Evolutionary conservation across 2,113 vertebrate species (phyloP).

Genomic region (Neodontobutis hainanensis): DNA sequence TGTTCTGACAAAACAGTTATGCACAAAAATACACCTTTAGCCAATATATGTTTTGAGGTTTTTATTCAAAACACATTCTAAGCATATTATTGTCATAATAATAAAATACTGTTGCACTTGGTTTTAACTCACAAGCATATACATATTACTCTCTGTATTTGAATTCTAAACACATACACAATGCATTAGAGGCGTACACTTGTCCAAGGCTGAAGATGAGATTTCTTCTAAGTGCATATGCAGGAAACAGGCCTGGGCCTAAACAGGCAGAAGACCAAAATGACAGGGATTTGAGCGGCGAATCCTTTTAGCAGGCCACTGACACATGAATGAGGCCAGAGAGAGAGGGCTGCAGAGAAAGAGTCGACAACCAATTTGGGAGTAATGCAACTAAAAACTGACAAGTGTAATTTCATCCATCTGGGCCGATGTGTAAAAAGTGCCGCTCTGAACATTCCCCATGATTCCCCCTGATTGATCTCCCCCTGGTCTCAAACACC

Average conservation of each 20-base stretch:
- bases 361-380: constrained; percentile 84
- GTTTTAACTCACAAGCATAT: no score
- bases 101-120: no score
- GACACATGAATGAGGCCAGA: constrained; percentile 79
- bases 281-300: constrained; percentile 78
- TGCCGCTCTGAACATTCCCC: constrained; percentile 82
- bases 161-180: constrained; percentile 33
- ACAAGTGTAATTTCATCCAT: constrained; percentile 88
- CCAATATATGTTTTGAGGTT: neutral
- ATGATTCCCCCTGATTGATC: constrained; percentile 85
- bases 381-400: constrained; percentile 87
- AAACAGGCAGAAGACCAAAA: constrained; percentile 75
- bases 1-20: no score
- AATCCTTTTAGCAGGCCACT: constrained; percentile 84
- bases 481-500: constrained; percentile 85
- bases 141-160: no score
- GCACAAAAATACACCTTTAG: neutral
- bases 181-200: constrained; percentile 2
- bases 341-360: constrained; percentile 50
- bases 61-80: no score
- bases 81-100: no score
- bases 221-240: constrained; percentile 69
- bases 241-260: constrained; percentile 56
- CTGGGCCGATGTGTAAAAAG: constrained; percentile 85
- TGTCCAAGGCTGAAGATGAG: constrained; percentile 23